These are phyloP conservation scores for Epizoanthus illoricatus DNA, from an alignment of 92 coral and sea anemone species.

Conservation along the genomic window DNA sequence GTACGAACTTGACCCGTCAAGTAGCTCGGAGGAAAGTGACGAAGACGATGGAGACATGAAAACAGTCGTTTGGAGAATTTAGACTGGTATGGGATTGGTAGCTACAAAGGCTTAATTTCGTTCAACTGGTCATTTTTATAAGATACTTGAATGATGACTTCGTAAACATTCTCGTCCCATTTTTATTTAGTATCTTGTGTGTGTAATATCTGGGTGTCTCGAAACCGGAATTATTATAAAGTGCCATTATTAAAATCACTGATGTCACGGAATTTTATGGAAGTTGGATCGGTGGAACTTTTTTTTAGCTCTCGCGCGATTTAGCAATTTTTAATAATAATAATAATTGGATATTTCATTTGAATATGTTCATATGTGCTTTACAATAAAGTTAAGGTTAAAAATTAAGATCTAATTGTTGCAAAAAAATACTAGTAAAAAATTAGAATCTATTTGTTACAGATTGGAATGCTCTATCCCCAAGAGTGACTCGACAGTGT, in stretches of 20 bases:
- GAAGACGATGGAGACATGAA: conserved; percentile 3
- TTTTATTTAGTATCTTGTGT: no score
- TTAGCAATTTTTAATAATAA: conserved; percentile 17
- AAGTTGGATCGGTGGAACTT: neutral
- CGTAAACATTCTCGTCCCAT: no score
- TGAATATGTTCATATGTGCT: no score
- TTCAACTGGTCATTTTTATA: conserved; percentile 9
- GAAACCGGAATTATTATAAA: neutral
- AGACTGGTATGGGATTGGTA: conserved; percentile 17
- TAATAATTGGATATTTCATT: no score
- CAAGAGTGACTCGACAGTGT: no score
- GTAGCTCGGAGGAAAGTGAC: conserved; percentile 1
- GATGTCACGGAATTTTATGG: conserved; percentile 4
- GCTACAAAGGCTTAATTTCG: conserved; percentile 14
- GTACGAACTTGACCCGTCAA: conserved; percentile 3
- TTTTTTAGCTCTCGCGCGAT: conserved; percentile 2
- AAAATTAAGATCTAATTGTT: no score
- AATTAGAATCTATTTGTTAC: no score
- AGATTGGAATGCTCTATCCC: no score
- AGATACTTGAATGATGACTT: conserved; percentile 1
- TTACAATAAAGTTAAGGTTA: no score
- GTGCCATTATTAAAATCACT: neutral
- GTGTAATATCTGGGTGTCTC: neutral
- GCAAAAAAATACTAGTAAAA: no score
- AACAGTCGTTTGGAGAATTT: conserved; percentile 18